A percentile compares a stretch with the other conserved stretches of the same genome.
phyloP scores from a whole-genome alignment of 2,113 vertebrate species.

The Alexandromys fortis region DNA sequence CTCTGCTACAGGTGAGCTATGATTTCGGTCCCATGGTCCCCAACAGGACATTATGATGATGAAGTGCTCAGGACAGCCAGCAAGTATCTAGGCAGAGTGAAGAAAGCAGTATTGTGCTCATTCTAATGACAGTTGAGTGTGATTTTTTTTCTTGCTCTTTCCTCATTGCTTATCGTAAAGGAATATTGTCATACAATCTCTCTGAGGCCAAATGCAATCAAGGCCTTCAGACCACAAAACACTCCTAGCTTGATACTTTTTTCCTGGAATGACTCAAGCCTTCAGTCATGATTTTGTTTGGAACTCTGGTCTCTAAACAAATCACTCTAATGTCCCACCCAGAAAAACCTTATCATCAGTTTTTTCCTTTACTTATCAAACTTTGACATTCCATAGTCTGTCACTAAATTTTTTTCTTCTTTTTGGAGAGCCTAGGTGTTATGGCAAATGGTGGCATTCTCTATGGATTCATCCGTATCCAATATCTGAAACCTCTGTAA shows the following conservation, averaged over 20 bases:
- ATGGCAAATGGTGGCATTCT: not conserved
- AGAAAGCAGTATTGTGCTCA: not conserved
- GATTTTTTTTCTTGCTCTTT: not conserved
- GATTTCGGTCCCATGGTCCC: not conserved
- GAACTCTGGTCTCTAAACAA: not conserved
- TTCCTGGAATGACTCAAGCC: no score
- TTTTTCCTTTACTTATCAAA: not conserved
- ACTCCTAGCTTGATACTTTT: not conserved
- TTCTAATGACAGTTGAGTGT: not conserved
- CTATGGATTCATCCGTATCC: not conserved
- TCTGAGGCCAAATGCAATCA: not conserved
- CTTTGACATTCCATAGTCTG: not conserved
- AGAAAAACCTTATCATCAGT: not conserved
- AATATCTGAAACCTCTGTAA: not conserved
- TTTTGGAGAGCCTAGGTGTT: not conserved
- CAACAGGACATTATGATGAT: not conserved
- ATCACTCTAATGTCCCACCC: not conserved
- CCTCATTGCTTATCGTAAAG: not conserved
- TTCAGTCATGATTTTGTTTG: not conserved
- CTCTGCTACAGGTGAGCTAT: not conserved
- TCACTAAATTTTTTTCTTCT: not conserved
- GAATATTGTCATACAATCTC: not conserved
- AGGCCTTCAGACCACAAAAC: not conserved
- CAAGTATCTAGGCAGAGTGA: not conserved
- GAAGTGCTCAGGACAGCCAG: not conserved